phyloP scores from a whole-genome alignment of 2,113 vertebrate species.

The Enhydra lutris region DNA sequence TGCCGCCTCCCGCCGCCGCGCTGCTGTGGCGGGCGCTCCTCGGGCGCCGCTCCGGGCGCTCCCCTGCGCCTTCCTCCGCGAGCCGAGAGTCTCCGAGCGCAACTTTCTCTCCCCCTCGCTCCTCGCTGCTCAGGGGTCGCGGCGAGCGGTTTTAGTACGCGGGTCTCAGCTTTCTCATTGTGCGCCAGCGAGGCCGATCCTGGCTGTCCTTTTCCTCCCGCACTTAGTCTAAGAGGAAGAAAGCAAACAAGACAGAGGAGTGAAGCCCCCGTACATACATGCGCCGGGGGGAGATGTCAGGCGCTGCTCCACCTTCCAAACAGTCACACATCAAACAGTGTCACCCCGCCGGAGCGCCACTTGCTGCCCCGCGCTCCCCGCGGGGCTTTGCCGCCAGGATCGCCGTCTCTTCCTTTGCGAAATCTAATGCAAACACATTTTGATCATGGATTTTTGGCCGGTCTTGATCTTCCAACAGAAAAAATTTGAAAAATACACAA shows the following conservation, averaged over 20 bases:
- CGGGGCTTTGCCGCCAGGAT: slow-evolving; percentile 77
- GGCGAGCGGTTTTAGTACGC: slow-evolving; percentile 81
- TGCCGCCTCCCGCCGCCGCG: slow-evolving; percentile 54
- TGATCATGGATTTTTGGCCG: slow-evolving; percentile 77
- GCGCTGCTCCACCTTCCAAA: slow-evolving; percentile 92
- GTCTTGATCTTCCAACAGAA: slow-evolving; percentile 86
- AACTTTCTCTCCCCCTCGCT: slow-evolving; percentile 83
- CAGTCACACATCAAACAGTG: slow-evolving; percentile 91
- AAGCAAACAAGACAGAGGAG: slow-evolving; percentile 88
- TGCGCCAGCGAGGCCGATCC: slow-evolving; percentile 86
- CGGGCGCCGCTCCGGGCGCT: slow-evolving; percentile 63
- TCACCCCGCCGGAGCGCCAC: slow-evolving; percentile 89
- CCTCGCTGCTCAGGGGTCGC: slow-evolving; percentile 80
- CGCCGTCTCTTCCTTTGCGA: slow-evolving; percentile 83
- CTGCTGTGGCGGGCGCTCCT: slow-evolving; percentile 61
- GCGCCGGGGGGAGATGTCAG: slow-evolving; percentile 93
- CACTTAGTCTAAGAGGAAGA: slow-evolving; percentile 85
- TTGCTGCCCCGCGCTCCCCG: slow-evolving; percentile 83
- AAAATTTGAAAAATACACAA: slow-evolving; percentile 76
- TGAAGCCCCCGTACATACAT: slow-evolving; percentile 85
- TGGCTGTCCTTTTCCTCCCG: slow-evolving; percentile 82
- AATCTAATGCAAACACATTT: slow-evolving; percentile 87
- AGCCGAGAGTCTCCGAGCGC: slow-evolving; percentile 87
- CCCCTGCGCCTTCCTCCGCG: slow-evolving; percentile 78
- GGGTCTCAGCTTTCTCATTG: slow-evolving; percentile 84